Evolutionary conservation across 2,888 invertebrate genomes (phyloP), one percentile per base, ranked within the genome.

Genomic region (Trachelus iudaicus): DNA sequence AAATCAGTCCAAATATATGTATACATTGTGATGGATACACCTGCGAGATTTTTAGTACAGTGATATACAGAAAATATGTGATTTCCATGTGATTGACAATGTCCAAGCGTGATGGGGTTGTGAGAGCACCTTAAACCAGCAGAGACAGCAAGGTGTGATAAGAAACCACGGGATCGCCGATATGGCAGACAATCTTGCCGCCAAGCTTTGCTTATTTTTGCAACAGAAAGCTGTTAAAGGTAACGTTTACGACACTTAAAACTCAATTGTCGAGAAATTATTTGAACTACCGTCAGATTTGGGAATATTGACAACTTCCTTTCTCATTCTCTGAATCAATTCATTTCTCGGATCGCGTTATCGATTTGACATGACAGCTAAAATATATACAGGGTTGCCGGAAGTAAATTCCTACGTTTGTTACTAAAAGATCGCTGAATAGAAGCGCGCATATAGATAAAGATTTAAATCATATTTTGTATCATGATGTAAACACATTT

Each of bases 121-220:
- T 56, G 56, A 56, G 56, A 56, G 9, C 56, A 56, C 56, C 56
- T 56, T 56, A 56, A 56, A 56, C 56, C 23, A 23, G 1, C 23
- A 56, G 2, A 56, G 56, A 56, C 56, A 15, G 23, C 9, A 56
- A 56, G 56, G 56, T 56, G 56, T 56, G 56, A 56, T 56, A 56
- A 56, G 56, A 56, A 56, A 9, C 23, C 23, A 56, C 9, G 56
- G 9, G 56, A 56, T 56, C 23, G 56, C 23, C 56, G 83, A 83
- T 81, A 91, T 91, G 91, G 86, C 89, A 85, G 90, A 90, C 79
- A 91, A 91, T 87, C 88, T 91, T 40, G 91, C 91, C 80, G 91
- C 88, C 9, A 91, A 90, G 81, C 86, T 91, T 82, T 90, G 87
- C 82, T 87, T 86, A 78, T 87, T 89, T 81, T 79, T 91, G 76